phyloP scores from a whole-genome alignment of 2,113 vertebrate species.

The Smithornis capensis region DNA sequence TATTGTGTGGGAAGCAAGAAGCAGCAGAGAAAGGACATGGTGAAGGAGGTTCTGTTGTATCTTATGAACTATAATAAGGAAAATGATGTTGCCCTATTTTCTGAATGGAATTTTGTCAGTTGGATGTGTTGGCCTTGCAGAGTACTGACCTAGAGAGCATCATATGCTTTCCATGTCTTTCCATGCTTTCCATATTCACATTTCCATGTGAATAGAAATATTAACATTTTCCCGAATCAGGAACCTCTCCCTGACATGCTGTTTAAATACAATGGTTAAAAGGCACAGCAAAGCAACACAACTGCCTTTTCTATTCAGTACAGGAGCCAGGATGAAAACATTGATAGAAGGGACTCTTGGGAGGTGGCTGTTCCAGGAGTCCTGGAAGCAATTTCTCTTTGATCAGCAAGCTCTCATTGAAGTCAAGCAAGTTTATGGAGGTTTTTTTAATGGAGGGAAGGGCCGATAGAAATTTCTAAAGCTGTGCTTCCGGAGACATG shows the following conservation, averaged over 20 bases:
- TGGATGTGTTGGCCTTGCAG: background rate
- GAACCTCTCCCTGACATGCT: background rate
- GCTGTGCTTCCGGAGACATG: background rate
- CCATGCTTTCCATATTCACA: too few relatives aligned
- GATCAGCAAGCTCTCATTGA: background rate
- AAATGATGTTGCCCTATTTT: background rate
- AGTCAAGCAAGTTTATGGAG: background rate
- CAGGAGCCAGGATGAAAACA: background rate
- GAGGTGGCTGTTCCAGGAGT: background rate
- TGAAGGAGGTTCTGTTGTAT: background rate
- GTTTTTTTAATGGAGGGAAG: background rate
- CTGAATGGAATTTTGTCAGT: background rate
- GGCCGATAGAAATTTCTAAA: slow-evolving; percentile 18
- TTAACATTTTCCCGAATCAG: background rate
- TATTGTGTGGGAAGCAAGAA: background rate
- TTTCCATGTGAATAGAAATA: background rate
- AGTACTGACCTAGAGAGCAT: background rate
- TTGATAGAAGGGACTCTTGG: background rate
- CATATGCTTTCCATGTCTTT: background rate
- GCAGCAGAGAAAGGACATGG: background rate
- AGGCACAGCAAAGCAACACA: background rate
- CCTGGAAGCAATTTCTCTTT: slow-evolving; percentile 27
- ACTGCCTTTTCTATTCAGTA: background rate
- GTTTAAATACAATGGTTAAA: background rate
- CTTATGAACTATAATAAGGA: background rate